Conservation (phyloP, 1,140 invertebrate species). For the Drosophila tristis region DNA sequence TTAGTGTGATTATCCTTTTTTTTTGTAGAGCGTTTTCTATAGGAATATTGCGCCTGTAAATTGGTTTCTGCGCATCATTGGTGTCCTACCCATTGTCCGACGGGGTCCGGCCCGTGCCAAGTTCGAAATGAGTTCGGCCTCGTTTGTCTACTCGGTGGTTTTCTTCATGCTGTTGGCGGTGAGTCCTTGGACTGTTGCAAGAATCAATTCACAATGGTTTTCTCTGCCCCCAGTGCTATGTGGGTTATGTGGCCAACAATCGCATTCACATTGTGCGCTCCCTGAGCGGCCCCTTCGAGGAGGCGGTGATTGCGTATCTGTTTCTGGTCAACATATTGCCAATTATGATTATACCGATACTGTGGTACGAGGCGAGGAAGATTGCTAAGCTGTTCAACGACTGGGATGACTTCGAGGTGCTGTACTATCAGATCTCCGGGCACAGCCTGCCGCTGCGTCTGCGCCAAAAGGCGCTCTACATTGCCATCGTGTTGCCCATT, state of each 20-base stretch:
- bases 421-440: slow-evolving; percentile 85
- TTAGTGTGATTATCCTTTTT: not conserved
- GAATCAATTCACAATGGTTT: not conserved
- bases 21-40: slow-evolving; percentile 85
- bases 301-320: slow-evolving; percentile 89
- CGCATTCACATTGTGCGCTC: slow-evolving; percentile 86
- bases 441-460: slow-evolving; percentile 84
- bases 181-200: slow-evolving; percentile 21
- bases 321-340: slow-evolving; percentile 88
- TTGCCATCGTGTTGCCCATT: slow-evolving; percentile 86
- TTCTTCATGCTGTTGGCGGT: slow-evolving; percentile 85
- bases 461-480: slow-evolving; percentile 85
- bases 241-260: slow-evolving; percentile 86
- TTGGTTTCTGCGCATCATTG: slow-evolving; percentile 85
- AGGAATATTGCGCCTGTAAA: slow-evolving; percentile 87
- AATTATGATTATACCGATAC: slow-evolving; percentile 86
- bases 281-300: slow-evolving; percentile 88
- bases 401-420: slow-evolving; percentile 87
- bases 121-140: slow-evolving; percentile 85
- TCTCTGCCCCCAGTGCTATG: slow-evolving; percentile 80
- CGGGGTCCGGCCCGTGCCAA: slow-evolving; percentile 84
- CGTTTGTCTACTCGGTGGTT: slow-evolving; percentile 86
- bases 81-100: slow-evolving; percentile 86
- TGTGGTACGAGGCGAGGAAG: slow-evolving; percentile 87
- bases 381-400: slow-evolving; percentile 86